Conservation (phyloP, 1,140 invertebrate species). For the Paralvinella palmiformis region DNA sequence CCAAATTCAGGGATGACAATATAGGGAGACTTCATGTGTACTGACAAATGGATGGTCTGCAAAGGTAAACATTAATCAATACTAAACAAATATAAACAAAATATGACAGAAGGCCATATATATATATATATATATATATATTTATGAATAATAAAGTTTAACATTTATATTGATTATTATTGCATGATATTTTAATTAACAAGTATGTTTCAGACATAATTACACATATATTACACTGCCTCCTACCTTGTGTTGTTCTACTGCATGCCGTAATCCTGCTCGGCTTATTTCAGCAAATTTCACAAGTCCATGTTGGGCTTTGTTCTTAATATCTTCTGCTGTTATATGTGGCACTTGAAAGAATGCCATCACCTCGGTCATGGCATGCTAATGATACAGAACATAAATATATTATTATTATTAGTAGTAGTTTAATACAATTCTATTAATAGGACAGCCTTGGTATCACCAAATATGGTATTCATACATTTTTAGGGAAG, state of each 20-base stretch:
- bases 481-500: too few relatives aligned
- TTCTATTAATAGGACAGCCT: too few relatives aligned
- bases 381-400: conserved; percentile 60
- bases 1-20: conserved; percentile 72
- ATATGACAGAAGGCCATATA: too few relatives aligned
- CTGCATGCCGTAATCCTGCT: conserved; percentile 52
- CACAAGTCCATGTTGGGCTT: conserved; percentile 41
- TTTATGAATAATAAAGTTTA: too few relatives aligned
- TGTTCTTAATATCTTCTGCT: conserved; percentile 39
- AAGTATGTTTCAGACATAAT: not conserved
- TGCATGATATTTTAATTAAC: not conserved
- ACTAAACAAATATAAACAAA: too few relatives aligned
- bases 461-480: too few relatives aligned
- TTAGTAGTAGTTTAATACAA: too few relatives aligned
- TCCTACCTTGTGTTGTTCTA: conserved; percentile 59
- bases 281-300: conserved; percentile 42
- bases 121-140: too few relatives aligned
- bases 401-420: conserved; percentile 19
- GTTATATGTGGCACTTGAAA: conserved; percentile 56
- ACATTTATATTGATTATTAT: not conserved
- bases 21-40: conserved; percentile 73
- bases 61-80: too few relatives aligned
- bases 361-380: conserved; percentile 69
- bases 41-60: conserved; percentile 60
- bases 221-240: not conserved